Evolutionary conservation across 2,113 vertebrate genomes (phyloP).

Genomic region (Pao palembangensis): DNA sequence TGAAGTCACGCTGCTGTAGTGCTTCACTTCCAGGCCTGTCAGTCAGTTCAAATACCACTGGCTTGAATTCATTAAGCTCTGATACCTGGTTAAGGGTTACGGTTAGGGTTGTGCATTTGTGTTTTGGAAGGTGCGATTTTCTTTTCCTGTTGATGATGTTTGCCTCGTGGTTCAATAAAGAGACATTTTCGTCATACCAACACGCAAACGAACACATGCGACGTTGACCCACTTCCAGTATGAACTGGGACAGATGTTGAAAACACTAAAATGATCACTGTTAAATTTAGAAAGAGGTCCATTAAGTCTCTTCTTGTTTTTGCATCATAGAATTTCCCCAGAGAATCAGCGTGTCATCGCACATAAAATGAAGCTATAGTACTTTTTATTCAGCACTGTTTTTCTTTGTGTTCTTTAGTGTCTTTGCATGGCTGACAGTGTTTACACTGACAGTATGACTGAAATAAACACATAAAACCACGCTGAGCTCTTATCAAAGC

Average conservation of each 20-base stretch:
- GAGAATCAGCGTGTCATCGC: neutral
- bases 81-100: neutral
- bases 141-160: neutral
- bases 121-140: too few species aligned
- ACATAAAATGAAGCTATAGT: neutral
- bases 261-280: neutral
- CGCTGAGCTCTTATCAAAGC: conserved; percentile 57
- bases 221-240: conserved; percentile 44
- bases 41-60: neutral
- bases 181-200: conserved; percentile 14
- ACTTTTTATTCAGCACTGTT: neutral
- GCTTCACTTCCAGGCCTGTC: too few species aligned
- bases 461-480: conserved; percentile 60
- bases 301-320: neutral
- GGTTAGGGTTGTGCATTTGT: too few species aligned
- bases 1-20: too few species aligned
- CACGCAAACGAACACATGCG: conserved; percentile 13
- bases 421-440: conserved; percentile 24
- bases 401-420: conserved; percentile 17
- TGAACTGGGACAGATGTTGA: conserved; percentile 9
- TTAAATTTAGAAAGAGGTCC: too few species aligned
- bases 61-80: neutral
- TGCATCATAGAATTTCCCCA: neutral
- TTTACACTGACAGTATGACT: conserved; percentile 42
- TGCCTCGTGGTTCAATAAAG: conserved; percentile 28